Base-by-base conservation (phyloP, 2,888 invertebrate genomes). In the Gastrophysa polygoni region DNA sequence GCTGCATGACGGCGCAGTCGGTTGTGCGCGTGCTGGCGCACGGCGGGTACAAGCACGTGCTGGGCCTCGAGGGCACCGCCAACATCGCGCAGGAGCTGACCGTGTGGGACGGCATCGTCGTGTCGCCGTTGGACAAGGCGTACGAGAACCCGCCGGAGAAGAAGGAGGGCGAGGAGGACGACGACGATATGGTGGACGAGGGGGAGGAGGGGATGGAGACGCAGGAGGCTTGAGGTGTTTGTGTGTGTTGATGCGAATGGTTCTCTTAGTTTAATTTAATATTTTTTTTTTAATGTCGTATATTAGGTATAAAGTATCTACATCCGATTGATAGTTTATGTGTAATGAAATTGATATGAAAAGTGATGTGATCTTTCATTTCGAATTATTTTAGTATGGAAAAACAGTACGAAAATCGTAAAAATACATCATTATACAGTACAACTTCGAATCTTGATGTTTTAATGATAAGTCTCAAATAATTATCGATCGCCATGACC, bases 101-200 rank as follows among this genome's bases (percentile, higher is more conserved):
- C 0, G 95, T 97, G 16, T 97, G 96, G 96, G 92, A 96, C 76
- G 96, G 96, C 0, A 95, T 98, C 1, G 95, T 97, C 0, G 96
- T 98, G 0, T 94, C 95, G 0, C 96, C 98, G 0, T 84, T 96
- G n/a, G 95, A 96, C 65, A 91, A 93, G 66, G 97, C 96, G 0
- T 98, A 96, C 80, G 94, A 93, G 71, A 91, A 91, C 75, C 88
- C 89, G 0, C 86, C 87, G 21, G 92, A 92, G 72, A 88, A 90
- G 56, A 90, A 90, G 28, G 92, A 92, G 46, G 89, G 88, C 10
- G 88, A 88, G 68, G 87, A 86, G 28, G 88, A 88, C 58, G 90
- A 89, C 69, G 87, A 87, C 71, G 89, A 89, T 72, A 88, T 88
- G 83, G 87, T 88, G 68, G 88, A 86, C 34, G 86, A 85, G 57